Percentiles rank a stretch among this genome's conserved stretches.
These are phyloP conservation scores for Melopsittacus undulatus DNA, from an alignment of 2,797 vertebrate species.

Conservation along the genomic window DNA sequence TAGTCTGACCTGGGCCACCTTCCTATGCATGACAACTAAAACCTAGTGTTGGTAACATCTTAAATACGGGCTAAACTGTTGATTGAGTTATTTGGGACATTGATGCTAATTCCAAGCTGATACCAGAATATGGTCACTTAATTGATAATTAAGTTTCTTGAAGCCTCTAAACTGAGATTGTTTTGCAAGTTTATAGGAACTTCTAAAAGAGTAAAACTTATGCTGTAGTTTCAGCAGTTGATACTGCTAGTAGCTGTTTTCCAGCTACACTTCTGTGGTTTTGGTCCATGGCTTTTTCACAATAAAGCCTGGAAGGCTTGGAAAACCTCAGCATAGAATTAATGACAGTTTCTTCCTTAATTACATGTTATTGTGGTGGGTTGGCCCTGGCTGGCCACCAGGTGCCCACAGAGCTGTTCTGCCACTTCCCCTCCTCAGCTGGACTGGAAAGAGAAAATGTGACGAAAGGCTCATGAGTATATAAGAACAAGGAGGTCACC, in stretches of 20 bases:
- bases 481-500: not conserved
- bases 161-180: not conserved
- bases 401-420: not conserved
- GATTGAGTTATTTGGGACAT: not conserved
- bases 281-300: not conserved
- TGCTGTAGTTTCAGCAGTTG: not conserved
- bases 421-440: too few relatives aligned
- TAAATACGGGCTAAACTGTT: not conserved
- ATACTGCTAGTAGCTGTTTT: not conserved
- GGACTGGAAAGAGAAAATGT: not conserved
- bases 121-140: not conserved
- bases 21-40: not conserved
- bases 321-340: not conserved
- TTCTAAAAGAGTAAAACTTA: not conserved
- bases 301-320: not conserved
- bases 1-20: not conserved
- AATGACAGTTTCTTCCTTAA: not conserved
- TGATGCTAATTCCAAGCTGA: not conserved
- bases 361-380: not conserved
- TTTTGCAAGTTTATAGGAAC: not conserved
- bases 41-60: not conserved
- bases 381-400: not conserved
- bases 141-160: not conserved
- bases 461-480: not conserved
- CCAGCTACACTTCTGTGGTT: not conserved